A percentile compares a stretch with the other conserved stretches of the same genome.
Evolutionary conservation across 2,113 vertebrate species (phyloP).

Genomic region (Cryptomyrus ogoouensis): DNA sequence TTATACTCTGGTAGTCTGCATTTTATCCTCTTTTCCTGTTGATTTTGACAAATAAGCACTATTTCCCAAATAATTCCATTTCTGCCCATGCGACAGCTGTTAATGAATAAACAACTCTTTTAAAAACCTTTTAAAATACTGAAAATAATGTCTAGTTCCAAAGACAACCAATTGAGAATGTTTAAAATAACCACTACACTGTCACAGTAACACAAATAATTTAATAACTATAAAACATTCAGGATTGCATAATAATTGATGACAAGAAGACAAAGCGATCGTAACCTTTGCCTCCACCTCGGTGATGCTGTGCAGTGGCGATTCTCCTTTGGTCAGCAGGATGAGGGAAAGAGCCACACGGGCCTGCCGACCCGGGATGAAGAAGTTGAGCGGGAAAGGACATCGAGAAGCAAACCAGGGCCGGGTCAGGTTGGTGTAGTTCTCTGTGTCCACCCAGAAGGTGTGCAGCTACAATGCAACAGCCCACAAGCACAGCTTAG

Average conservation of each 20-base stretch:
- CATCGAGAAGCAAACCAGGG: constrained; percentile 91
- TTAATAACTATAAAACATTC: not conserved
- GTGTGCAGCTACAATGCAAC: constrained; percentile 74
- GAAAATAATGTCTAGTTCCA: not conserved
- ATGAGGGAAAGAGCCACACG: constrained; percentile 78
- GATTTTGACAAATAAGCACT: not conserved
- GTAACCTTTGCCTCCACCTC: constrained; percentile 90
- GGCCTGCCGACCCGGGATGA: constrained; percentile 76
- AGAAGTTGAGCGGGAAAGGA: constrained; percentile 83
- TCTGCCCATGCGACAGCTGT: not conserved
- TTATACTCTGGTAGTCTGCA: not conserved
- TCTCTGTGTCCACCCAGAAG: constrained; percentile 96
- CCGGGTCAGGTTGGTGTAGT: constrained; percentile 83
- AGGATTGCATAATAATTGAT: not conserved
- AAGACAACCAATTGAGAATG: not conserved
- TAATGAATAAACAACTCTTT: not conserved
- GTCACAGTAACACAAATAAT: not conserved
- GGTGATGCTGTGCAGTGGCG: constrained; percentile 71
- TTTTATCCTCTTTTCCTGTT: not conserved
- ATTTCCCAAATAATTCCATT: not conserved
- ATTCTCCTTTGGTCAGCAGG: constrained; percentile 77
- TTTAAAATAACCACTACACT: not conserved
- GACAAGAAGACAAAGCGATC: not conserved
- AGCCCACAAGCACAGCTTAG: not conserved
- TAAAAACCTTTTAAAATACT: not conserved